Evolutionary conservation across 2,797 vertebrate genomes (phyloP), one percentile per base, ranked within the genome.

Genomic region (Sebastes reedi): DNA sequence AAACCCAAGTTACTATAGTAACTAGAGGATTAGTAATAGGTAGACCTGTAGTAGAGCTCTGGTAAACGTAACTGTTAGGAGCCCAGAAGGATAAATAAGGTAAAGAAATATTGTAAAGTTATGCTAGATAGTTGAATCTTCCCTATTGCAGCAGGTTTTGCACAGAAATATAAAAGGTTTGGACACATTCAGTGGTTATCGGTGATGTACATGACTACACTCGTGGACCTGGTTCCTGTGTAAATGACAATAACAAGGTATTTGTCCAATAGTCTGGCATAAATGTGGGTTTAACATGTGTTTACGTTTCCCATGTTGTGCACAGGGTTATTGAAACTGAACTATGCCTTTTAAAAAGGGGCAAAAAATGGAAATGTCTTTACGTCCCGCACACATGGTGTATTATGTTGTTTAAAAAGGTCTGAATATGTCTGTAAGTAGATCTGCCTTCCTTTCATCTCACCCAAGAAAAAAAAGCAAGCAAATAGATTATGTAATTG

Each of bases 401-500:
- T 18, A 34, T 71, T 69, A 11, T 70, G 42, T 14, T 18, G 8
- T 64, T 67, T 71, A 18, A 62, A 74, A 66, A 14, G 10, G 65
- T 27, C 58, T 52, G 42, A 50, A n/a, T 34, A n/a, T 27, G 6
- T 59, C 14, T 79, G 72, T 64, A 75, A 84, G 32, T 1, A 10
- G 32, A 85, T 75, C 67, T 27, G 58, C 29, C 46, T 58, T 36
- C 50, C 61, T 67, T 82, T 60, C 20, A 67, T 29, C 56, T 74
- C 68, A 55, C 4, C 25, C 6, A 4, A 22, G 10, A 62, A 77
- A 75, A 80, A 16, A 50, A 34, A 50, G 39, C 12, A 39, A 39
- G 36, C 32, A 68, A 65, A 67, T 34, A 6, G 22, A 32, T 42
- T 46, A 69, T 5, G 2, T 8, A 59, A 64, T 5, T 60, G 30